A percentile compares a stretch with the other conserved stretches of the same genome.
These are phyloP conservation scores for Mobula birostris DNA, from an alignment of 2,113 vertebrate species.

Conservation along the genomic window DNA sequence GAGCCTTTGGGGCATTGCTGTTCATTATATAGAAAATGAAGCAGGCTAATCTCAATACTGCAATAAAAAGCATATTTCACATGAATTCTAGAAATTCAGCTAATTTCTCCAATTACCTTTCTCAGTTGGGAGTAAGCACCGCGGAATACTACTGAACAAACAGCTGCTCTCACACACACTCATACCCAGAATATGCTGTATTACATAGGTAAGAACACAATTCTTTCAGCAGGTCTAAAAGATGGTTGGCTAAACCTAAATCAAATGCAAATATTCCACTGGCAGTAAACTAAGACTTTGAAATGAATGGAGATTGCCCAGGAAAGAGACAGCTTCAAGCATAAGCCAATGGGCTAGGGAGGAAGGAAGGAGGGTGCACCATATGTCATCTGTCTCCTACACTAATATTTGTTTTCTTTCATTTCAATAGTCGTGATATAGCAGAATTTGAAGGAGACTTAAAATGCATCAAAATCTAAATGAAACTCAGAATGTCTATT, in stretches of 20 bases:
- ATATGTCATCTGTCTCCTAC: background rate
- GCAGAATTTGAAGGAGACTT: background rate
- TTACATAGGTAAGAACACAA: background rate
- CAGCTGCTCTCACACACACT: background rate
- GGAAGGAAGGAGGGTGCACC: background rate
- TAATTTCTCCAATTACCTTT: background rate
- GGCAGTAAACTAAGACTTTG: background rate
- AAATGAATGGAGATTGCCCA: background rate
- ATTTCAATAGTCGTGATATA: background rate
- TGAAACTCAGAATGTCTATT: background rate
- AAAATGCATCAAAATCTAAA: background rate
- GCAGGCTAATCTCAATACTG: background rate
- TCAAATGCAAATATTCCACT: constrained; percentile 3
- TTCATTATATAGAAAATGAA: background rate
- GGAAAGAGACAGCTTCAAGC: background rate
- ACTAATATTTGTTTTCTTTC: background rate
- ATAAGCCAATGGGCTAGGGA: background rate
- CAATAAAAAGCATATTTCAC: background rate
- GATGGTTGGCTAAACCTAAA: background rate
- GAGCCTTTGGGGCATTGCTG: background rate
- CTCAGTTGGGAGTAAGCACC: background rate
- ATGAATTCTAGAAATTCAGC: background rate
- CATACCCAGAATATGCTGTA: background rate
- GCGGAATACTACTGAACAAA: background rate
- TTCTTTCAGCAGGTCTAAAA: background rate